phyloP scores from a whole-genome alignment of 2,888 invertebrate species.

The Argyresthia albistria region DNA sequence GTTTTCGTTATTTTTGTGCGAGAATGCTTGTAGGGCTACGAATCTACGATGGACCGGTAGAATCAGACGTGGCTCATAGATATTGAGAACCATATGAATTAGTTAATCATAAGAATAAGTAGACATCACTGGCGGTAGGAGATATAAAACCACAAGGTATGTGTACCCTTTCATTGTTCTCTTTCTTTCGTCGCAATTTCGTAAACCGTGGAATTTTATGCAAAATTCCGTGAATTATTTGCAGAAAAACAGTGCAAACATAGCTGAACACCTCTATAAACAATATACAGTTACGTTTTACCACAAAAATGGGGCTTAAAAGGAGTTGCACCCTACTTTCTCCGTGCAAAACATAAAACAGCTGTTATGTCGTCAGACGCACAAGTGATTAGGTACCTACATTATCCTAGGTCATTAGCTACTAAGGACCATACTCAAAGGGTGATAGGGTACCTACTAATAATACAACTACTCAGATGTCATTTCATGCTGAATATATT shows the following conservation, averaged over 20 bases:
- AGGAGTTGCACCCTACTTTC: constrained; percentile 36
- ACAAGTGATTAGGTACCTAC: no score
- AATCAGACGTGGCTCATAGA: no score
- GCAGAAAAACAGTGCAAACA: constrained; percentile 3
- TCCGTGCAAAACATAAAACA: constrained; percentile 26
- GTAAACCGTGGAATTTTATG: background rate
- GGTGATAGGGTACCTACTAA: background rate
- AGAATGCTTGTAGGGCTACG: no score
- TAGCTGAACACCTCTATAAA: background rate
- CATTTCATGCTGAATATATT: no score
- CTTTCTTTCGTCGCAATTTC: constrained; percentile 28
- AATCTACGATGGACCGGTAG: no score
- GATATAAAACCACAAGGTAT: no score
- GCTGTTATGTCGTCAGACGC: constrained; percentile 56
- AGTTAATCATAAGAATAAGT: no score
- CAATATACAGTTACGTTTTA: background rate
- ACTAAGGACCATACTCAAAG: constrained; percentile 34
- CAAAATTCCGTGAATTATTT: constrained; percentile 6
- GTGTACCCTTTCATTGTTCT: constrained; percentile 50
- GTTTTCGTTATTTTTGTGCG: no score
- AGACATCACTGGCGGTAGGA: no score
- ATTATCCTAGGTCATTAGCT: no score
- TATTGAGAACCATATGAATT: no score
- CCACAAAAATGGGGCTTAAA: background rate
- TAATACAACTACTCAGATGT: background rate